Base-by-base conservation (phyloP, 2,113 vertebrate genomes). In the Rhegmatorhina hoffmannsi region DNA sequence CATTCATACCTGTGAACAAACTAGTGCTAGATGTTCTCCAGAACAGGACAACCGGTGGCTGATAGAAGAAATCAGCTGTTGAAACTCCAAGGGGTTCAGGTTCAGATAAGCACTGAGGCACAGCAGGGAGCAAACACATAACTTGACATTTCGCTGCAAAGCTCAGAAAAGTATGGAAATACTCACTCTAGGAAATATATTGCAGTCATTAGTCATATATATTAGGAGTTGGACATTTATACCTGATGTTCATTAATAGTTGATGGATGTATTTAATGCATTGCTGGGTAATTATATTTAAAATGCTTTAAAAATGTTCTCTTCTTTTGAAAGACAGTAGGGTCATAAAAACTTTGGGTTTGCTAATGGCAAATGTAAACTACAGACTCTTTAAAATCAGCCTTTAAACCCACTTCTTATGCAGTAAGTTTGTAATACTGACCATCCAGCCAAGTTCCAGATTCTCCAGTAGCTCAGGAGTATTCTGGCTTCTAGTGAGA, bases 241-340 rank as follows among this genome's bases (percentile, higher is more conserved):
- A 95, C 89, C 88, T 96, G 94, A 21, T 78, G 20, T 82, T 96
- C 83, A 93, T 96, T 95, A 96, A 81, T 84, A 94, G 60, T 89
- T 93, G 52, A 94, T 87, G 52, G 44, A 75, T 64, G 77, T 89
- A 79, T 76, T 74, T 69, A 89, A 89, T 82, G 72, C n/a, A 94
- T 87, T 64, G 50, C n/a, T 70, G 23, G 25, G 49, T 70, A 86
- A 91, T 90, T 90, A 55, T 59, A 44, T 86, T 68, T 75, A 58
- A 90, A 92, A 78, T 76, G 14, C 16, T 78, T 91, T 85, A 10
- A 90, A 90, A 79, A 44, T 67, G 36, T 11, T 44, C 2, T 64
- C 62, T 56, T 69, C 26, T 56, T 84, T 77, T 43, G 25, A 69
- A 52, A 47, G 46, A 60, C 2, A 47, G 28, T 11, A 36, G 24